These are phyloP conservation scores for Latrodectus hesperus DNA, from an alignment of 2,888 invertebrate species.

Conservation along the genomic window DNA sequence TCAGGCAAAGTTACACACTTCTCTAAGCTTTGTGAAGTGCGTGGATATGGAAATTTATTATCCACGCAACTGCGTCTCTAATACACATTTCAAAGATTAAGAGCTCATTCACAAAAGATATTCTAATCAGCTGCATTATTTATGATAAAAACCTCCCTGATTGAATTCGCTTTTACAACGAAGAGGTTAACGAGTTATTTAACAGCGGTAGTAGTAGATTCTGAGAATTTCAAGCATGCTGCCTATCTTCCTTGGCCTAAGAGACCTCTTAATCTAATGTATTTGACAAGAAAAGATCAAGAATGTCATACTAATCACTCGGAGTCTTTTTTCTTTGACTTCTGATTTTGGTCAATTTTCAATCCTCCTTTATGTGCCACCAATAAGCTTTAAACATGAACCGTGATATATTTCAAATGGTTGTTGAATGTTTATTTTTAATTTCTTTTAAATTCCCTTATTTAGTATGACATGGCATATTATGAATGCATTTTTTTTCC, in stretches of 20 bases:
- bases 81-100: not conserved
- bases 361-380: not conserved
- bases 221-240: not conserved
- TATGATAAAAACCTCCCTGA: not conserved
- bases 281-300: conserved; percentile 2
- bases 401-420: too few relatives aligned
- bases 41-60: not conserved
- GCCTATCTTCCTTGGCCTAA: conserved; percentile 15
- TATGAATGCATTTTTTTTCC: too few relatives aligned
- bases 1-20: too few relatives aligned
- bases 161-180: not conserved
- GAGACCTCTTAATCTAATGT: conserved; percentile 12
- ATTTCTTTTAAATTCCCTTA: too few relatives aligned
- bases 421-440: too few relatives aligned
- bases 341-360: not conserved
- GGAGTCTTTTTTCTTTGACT: not conserved
- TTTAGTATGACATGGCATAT: too few relatives aligned
- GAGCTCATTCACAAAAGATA: not conserved
- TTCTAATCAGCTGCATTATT: conserved; percentile 5
- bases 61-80: not conserved
- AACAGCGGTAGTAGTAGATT: not conserved
- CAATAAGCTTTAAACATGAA: too few relatives aligned
- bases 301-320: conserved; percentile 7
- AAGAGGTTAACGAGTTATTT: conserved; percentile 30
- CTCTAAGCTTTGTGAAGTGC: too few relatives aligned